These are phyloP conservation scores for Cheumatopsyche charites DNA, from an alignment of 1,140 invertebrate genomes.

Conservation along the genomic window DNA sequence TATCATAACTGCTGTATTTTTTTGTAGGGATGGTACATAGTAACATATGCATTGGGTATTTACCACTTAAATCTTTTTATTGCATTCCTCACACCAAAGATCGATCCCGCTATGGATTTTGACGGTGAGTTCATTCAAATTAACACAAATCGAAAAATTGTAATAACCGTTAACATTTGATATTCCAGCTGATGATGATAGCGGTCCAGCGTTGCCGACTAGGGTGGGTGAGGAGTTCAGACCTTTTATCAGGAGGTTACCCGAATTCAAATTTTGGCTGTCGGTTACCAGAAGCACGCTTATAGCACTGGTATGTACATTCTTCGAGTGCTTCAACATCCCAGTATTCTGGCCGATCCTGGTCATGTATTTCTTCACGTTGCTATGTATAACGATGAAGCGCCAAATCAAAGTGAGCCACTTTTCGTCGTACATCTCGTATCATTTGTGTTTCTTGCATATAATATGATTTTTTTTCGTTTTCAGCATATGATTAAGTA, in stretches of 20 bases:
- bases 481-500: constrained; percentile 99
- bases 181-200: constrained; percentile 70
- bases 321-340: constrained; percentile 98
- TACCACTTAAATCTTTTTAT: constrained; percentile 99
- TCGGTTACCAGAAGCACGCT: constrained; percentile 95
- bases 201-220: constrained; percentile 92
- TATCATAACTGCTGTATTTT: constrained; percentile 30
- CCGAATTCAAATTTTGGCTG: constrained; percentile 99
- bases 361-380: constrained; percentile 98
- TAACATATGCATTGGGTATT: constrained; percentile 98
- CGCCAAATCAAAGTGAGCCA: constrained; percentile 93
- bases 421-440: too few relatives aligned
- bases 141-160: too few relatives aligned
- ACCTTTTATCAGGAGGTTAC: constrained; percentile 96
- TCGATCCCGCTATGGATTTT: constrained; percentile 94
- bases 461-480: constrained; percentile 52
- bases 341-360: constrained; percentile 99
- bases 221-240: constrained; percentile 96
- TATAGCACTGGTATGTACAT: constrained; percentile 90
- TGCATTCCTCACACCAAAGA: constrained; percentile 98
- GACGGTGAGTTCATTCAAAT: constrained; percentile 69
- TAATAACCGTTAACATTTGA: neutral
- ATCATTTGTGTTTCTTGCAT: neutral
- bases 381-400: constrained; percentile 99
- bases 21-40: constrained; percentile 98